These are phyloP conservation scores for Marmota flaviventris DNA, from an alignment of 2,113 vertebrate species.

Conservation along the genomic window DNA sequence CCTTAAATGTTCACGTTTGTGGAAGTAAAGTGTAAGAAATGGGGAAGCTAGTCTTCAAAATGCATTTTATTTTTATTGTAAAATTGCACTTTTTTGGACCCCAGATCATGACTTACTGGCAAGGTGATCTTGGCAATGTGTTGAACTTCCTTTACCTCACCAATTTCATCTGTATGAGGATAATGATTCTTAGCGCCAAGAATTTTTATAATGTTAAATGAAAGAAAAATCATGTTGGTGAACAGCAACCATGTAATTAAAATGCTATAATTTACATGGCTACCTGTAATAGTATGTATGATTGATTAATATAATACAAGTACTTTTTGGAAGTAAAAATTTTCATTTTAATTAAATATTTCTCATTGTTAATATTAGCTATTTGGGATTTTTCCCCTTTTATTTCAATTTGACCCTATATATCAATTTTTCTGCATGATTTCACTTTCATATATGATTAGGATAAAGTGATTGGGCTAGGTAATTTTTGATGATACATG, in stretches of 20 bases:
- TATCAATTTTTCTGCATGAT: neutral
- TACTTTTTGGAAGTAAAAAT: neutral
- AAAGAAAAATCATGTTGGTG: neutral
- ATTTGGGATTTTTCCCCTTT: neutral
- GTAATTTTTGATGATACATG: neutral
- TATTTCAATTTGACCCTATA: neutral
- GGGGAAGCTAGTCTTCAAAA: neutral
- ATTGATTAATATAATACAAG: neutral
- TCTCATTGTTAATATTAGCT: neutral
- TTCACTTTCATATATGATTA: neutral
- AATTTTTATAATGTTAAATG: constrained; percentile 2
- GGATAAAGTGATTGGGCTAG: neutral
- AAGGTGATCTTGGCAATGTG: neutral
- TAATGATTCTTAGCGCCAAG: neutral
- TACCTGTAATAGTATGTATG: neutral
- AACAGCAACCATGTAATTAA: neutral
- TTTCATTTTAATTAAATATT: neutral
- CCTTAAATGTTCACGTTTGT: neutral
- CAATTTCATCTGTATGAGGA: neutral
- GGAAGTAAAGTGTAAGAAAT: neutral
- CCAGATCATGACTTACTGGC: neutral
- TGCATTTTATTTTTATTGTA: neutral
- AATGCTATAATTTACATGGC: neutral
- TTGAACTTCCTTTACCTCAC: neutral
- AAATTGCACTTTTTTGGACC: neutral